Base-by-base conservation (phyloP, 1,140 invertebrate genomes). In the Panulirus ornatus region DNA sequence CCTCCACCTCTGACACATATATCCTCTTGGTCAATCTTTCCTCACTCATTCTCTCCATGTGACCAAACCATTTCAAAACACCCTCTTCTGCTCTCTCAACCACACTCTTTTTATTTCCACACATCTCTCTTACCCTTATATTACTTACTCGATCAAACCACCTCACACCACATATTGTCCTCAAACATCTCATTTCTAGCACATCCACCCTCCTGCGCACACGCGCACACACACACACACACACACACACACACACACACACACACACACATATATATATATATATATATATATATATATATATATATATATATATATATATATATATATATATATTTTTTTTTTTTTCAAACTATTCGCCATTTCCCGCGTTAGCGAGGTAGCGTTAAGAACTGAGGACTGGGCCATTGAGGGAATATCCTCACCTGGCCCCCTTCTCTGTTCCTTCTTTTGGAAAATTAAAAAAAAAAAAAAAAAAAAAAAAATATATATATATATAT, bases 231-330 rank as follows among this genome's bases (percentile, higher is more conserved):
- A 63, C 81, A 84, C 54, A 82, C 79, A 82, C 79, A 82, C 79
- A 82, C 47, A 82, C 79, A 82, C 79, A 82, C 79, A 82, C 79
- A 82, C 79, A 82, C 79, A 82, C 79, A 82, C 79, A 82, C 79
- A 82, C 79, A 82, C 79, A 82, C 79, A 82, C 79, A 82, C 79
- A 82, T 47, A 82, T 27, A 58, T 38, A 54, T 27, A 82, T 38
- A 58, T 19, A 54, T 38, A 36, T 38, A 54, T 38, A 58, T 14
- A 54, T 38, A 58, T 11, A 82, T 38, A 34, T 27, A 82, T 22
- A 54, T 47, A 82, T 47, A 58, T 47, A 58, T 47, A 30, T 34
- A 54, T 47, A 51, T 82, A 54, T 6, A 58, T 34, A 82, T 27
- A 54, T 11, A 0, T 58, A 44, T 19, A 42, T 40, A 22, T 16